Conservation (phyloP, 1,140 invertebrate species). For the Augochlora pura region DNA sequence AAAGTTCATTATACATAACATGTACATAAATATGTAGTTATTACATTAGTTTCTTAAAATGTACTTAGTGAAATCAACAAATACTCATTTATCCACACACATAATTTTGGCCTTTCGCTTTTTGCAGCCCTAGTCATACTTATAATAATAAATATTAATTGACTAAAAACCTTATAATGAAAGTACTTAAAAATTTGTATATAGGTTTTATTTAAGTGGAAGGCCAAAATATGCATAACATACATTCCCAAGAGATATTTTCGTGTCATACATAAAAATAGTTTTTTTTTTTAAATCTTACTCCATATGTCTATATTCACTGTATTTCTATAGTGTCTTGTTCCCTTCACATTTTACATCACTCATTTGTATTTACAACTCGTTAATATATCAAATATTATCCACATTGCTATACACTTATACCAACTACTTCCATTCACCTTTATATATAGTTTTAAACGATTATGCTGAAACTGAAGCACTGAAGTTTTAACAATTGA, state of each 20-base stretch:
- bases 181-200: conserved; percentile 53
- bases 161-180: conserved; percentile 56
- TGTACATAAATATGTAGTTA: conserved; percentile 65
- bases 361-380: conserved; percentile 60
- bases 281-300: conserved; percentile 62
- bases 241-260: conserved; percentile 54
- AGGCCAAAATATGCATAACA: conserved; percentile 53
- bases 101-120: conserved; percentile 60
- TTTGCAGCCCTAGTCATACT: conserved; percentile 42
- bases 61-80: conserved; percentile 58
- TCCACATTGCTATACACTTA: conserved; percentile 41
- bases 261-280: conserved; percentile 68
- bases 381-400: conserved; percentile 52
- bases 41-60: conserved; percentile 61
- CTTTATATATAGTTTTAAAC: conserved; percentile 36
- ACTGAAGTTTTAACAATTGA: conserved; percentile 40
- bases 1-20: conserved; percentile 72
- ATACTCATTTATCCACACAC: conserved; percentile 52
- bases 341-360: conserved; percentile 64
- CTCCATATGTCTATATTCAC: conserved; percentile 51
- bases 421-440: conserved; percentile 43
- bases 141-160: conserved; percentile 62
- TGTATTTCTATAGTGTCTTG: conserved; percentile 62
- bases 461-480: conserved; percentile 31
- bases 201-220: conserved; percentile 35